Evolutionary conservation across 92 coral and sea anemone species (phyloP).

Genomic region (Palythoa caribaeorum): DNA sequence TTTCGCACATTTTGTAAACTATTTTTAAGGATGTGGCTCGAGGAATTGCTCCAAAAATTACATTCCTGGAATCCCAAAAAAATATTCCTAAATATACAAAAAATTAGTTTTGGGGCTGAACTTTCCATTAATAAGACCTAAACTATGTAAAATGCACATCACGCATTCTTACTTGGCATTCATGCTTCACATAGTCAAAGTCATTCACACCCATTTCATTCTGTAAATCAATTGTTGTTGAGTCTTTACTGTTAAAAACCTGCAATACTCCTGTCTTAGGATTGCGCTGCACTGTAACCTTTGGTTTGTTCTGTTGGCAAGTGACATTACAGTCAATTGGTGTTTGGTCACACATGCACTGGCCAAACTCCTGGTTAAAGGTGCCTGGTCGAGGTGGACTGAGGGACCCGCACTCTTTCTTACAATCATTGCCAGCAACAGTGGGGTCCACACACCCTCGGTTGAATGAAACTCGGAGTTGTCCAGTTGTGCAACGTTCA

Average conservation of each 20-base stretch:
- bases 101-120: too few species aligned
- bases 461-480: slow-evolving; percentile 72
- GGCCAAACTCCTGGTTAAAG: slow-evolving; percentile 67
- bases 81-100: too few species aligned
- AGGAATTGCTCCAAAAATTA: too few species aligned
- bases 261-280: slow-evolving; percentile 38
- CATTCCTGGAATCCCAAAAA: too few species aligned
- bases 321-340: slow-evolving; percentile 63
- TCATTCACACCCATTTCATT: slow-evolving; percentile 67
- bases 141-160: too few species aligned
- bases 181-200: slow-evolving; percentile 40
- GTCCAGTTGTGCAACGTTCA: slow-evolving; percentile 74
- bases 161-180: slow-evolving; percentile 10
- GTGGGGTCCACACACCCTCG: slow-evolving; percentile 73
- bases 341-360: slow-evolving; percentile 67
- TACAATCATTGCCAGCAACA: slow-evolving; percentile 33
- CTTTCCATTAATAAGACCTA: too few species aligned
- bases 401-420: slow-evolving; percentile 1
- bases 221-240: slow-evolving; percentile 25
- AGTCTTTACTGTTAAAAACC: background rate
- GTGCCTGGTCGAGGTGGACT: slow-evolving; percentile 27
- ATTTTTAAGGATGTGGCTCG: too few species aligned
- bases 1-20: too few species aligned
- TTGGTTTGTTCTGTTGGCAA: slow-evolving; percentile 68
- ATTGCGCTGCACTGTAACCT: slow-evolving; percentile 40